These are phyloP conservation scores for Grammomys surdaster DNA, from an alignment of 2,113 vertebrate genomes.

Conservation along the genomic window DNA sequence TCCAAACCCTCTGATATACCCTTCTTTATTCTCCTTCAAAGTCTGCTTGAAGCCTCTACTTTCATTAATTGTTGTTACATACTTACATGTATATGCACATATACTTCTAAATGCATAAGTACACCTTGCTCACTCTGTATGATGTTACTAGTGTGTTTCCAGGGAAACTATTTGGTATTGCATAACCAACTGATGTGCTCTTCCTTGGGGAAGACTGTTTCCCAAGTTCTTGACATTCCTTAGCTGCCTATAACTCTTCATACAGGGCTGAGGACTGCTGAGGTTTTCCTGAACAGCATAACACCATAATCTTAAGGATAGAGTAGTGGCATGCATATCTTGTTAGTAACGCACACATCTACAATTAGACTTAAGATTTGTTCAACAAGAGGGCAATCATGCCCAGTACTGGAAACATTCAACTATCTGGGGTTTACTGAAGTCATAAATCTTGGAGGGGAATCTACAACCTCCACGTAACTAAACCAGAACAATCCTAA, in stretches of 20 bases:
- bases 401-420: neutral
- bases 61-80: neutral
- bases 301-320: neutral
- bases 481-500: neutral
- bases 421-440: neutral
- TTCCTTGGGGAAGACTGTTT: neutral
- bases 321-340: neutral
- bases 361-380: neutral
- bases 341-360: neutral
- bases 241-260: neutral
- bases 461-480: neutral
- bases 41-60: neutral
- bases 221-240: neutral
- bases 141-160: neutral
- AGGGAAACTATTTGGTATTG: neutral
- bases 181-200: neutral
- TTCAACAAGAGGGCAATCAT: neutral
- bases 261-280: neutral
- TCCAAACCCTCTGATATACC: neutral
- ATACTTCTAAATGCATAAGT: neutral
- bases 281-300: neutral
- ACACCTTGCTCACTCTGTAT: neutral
- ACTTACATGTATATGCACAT: neutral
- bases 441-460: neutral
- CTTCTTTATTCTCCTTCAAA: neutral